Conservation (phyloP, 2,888 invertebrate species). For the Aromia moschata region DNA sequence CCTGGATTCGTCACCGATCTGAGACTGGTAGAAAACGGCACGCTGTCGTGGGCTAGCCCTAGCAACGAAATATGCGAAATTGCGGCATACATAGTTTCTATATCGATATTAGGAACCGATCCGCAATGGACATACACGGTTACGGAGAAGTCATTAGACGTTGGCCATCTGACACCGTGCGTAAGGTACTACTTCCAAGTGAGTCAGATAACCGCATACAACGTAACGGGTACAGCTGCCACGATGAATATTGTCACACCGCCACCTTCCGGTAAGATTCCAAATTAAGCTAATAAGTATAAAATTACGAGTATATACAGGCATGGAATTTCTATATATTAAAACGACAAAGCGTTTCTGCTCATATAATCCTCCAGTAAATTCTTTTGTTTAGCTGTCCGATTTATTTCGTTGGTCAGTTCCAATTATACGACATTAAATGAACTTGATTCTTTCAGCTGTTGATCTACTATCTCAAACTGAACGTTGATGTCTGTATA, state of each 20-base stretch:
- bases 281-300: neutral
- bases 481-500: no score
- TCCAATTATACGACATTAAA: no score
- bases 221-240: neutral
- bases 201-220: neutral
- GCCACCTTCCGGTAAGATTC: neutral
- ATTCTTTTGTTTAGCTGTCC: no score
- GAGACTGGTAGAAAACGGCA: neutral
- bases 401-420: no score
- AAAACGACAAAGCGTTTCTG: no score
- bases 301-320: no score
- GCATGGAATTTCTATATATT: no score
- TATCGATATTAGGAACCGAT: neutral
- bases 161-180: neutral
- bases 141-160: neutral
- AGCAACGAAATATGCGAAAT: neutral
- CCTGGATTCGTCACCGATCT: neutral
- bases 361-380: no score
- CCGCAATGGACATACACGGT: neutral
- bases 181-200: neutral
- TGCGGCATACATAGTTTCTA: neutral
- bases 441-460: no score
- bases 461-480: no score
- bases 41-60: neutral
- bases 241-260: neutral